Base-by-base conservation (phyloP, 2,888 invertebrate species). In the Argyresthia goedartella region DNA sequence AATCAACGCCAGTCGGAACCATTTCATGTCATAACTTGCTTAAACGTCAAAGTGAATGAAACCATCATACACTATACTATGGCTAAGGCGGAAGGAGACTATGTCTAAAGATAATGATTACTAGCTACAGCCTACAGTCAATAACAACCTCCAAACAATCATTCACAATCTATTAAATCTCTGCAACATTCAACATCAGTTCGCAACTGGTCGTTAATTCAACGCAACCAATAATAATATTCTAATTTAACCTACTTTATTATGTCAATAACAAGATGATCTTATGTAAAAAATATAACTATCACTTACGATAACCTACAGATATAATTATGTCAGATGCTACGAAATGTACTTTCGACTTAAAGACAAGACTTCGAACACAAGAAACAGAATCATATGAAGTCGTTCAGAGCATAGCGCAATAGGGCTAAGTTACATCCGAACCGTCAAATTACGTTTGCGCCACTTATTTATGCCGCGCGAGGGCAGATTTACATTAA, bases 121-220 rank as follows among this genome's bases (percentile, higher is more conserved):
- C 61, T 65, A 67, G 14, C 48, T 48, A 48, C 48, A 14, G 63
- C 60, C 67, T 72, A 25, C 25, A 25, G 2, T 25, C 25, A 25
- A 25, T 25, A 82, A 81, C 81, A 84, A 85, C 79, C 80, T 67
- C 66, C 67, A 74, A 73, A 81, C 25, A 25, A 25, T 25, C 25
- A 25, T 61, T 73, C 81, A 67, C 81, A 79, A 81, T 67, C 76
- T 80, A 80, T 81, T 78, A 82, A 84, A 84, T 74, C 79, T 84
- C 78, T 79, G 81, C 82, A 85, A 81, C 75, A 65, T 80, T 84
- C 80, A 85, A 85, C 85, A 82, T 81, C 79, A 79, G 76, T 80
- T 79, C 82, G 82, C 82, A 85, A 82, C 70, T 76, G 76, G 73
- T 80, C 74, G 74, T 81, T 78, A 73, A 74, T 71, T 70, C 71